phyloP scores from a whole-genome alignment of 2,888 invertebrate genomes.

The Melanargia galathea region DNA sequence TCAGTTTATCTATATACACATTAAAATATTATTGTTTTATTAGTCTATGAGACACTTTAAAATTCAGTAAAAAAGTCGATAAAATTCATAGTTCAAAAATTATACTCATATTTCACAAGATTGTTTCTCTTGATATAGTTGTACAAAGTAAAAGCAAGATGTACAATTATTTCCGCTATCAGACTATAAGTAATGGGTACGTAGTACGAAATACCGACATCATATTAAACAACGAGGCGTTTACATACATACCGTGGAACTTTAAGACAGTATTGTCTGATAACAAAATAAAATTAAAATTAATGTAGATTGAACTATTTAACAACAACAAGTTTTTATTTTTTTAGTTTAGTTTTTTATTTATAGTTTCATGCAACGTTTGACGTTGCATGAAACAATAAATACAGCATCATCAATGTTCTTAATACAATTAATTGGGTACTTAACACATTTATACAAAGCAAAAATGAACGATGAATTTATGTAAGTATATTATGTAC shows the following conservation, averaged over 20 bases:
- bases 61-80: too few species aligned
- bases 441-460: too few species aligned
- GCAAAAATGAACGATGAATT: too few species aligned
- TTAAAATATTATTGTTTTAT: background rate
- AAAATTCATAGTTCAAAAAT: too few species aligned
- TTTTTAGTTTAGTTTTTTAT: too few species aligned
- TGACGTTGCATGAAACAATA: too few species aligned
- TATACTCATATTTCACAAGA: conserved; percentile 13
- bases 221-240: conserved; percentile 14
- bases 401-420: too few species aligned
- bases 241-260: conserved; percentile 10
- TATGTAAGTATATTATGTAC: too few species aligned
- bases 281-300: background rate
- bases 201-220: too few species aligned
- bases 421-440: too few species aligned
- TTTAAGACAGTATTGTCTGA: background rate
- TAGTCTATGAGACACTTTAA: background rate
- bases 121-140: conserved; percentile 22
- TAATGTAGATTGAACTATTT: background rate
- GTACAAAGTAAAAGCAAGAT: conserved; percentile 29
- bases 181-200: conserved; percentile 20
- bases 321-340: too few species aligned
- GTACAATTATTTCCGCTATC: conserved; percentile 38
- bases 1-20: conserved; percentile 32
- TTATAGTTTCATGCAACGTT: too few species aligned